A percentile compares a stretch with the other conserved stretches of the same genome.
These are phyloP conservation scores for Agriotes lineatus DNA, from an alignment of 2,888 invertebrate genomes.

Conservation along the genomic window DNA sequence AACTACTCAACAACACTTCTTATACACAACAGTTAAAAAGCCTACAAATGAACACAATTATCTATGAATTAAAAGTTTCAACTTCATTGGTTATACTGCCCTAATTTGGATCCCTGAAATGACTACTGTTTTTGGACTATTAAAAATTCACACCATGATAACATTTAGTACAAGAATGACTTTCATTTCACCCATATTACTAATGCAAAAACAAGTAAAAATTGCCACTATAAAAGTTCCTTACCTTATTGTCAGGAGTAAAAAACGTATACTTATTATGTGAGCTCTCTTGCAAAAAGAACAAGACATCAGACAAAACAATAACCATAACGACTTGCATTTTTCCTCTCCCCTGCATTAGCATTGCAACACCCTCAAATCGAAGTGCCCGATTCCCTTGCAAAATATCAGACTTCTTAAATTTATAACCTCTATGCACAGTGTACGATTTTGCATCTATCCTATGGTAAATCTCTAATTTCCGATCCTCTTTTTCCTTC, in stretches of 20 bases:
- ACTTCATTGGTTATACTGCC: too few species aligned
- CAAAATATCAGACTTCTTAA: constrained; percentile 92
- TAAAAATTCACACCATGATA: not conserved
- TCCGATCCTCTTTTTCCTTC: constrained; percentile 89
- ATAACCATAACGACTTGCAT: constrained; percentile 90
- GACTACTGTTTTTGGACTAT: too few species aligned
- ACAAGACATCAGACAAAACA: constrained; percentile 90
- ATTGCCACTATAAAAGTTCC: not conserved
- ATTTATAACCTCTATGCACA: constrained; percentile 85
- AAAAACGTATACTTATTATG: constrained; percentile 90
- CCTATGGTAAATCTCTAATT: constrained; percentile 91
- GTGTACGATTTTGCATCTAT: constrained; percentile 95
- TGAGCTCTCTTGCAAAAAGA: constrained; percentile 92
- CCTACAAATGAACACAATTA: too few species aligned
- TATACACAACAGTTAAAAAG: too few species aligned
- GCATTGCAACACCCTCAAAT: constrained; percentile 89
- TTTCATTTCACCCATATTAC: too few species aligned
- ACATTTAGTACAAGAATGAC: too few species aligned
- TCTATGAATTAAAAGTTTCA: too few species aligned
- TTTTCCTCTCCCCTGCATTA: constrained; percentile 93
- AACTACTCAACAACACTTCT: too few species aligned
- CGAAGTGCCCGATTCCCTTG: constrained; percentile 85
- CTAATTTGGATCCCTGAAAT: too few species aligned
- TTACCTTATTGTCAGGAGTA: constrained; percentile 92
- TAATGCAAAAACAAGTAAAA: not conserved